Evolutionary conservation across 2,888 invertebrate genomes (phyloP).

Genomic region (Busseola fusca): DNA sequence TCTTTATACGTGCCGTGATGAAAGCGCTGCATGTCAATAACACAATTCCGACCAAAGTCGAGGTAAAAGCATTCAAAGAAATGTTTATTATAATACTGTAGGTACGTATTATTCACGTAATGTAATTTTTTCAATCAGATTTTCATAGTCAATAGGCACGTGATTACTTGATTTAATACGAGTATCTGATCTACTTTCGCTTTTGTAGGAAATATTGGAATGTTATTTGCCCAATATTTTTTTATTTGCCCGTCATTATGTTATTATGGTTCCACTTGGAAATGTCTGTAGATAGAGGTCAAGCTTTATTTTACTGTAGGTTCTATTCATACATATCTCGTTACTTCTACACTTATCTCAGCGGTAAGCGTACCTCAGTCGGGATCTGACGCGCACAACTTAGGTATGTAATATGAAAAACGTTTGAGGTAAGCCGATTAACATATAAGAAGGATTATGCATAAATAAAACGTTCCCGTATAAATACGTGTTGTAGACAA

Average conservation of each 20-base stretch:
- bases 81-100: conserved; percentile 22
- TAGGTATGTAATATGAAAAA: conserved; percentile 54
- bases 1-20: conserved; percentile 14
- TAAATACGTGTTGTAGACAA: conserved; percentile 49
- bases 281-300: conserved; percentile 57
- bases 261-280: conserved; percentile 41
- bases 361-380: conserved; percentile 21
- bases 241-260: conserved; percentile 41
- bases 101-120: conserved; percentile 25
- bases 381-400: conserved; percentile 36
- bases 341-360: conserved; percentile 26
- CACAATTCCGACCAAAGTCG: conserved; percentile 22
- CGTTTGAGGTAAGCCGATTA: conserved; percentile 58
- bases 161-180: conserved; percentile 54
- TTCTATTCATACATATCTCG: conserved; percentile 28
- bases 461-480: conserved; percentile 54
- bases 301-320: conserved; percentile 41
- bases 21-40: conserved; percentile 39
- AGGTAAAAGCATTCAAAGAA: conserved; percentile 27
- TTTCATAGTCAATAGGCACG: conserved; percentile 46
- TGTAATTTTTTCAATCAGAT: conserved; percentile 43
- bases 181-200: conserved; percentile 45
- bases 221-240: conserved; percentile 46
- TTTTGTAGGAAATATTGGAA: conserved; percentile 49
- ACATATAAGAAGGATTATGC: conserved; percentile 57